A percentile compares a stretch with the other conserved stretches of the same genome.
phyloP scores from a whole-genome alignment of 2,888 invertebrate species.

The Panzeria rudis region DNA sequence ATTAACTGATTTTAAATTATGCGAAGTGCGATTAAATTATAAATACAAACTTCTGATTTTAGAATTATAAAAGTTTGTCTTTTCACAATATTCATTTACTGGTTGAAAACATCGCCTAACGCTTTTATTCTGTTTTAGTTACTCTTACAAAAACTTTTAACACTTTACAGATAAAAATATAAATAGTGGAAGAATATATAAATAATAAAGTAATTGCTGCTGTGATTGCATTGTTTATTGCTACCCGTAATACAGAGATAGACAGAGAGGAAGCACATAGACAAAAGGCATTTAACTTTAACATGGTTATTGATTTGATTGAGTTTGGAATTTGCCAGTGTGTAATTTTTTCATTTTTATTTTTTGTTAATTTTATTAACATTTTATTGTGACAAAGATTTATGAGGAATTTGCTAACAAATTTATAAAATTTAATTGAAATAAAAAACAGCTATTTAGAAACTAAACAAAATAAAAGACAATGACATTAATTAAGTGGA shows the following conservation, averaged over 20 bases:
- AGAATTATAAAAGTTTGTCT: too few species aligned
- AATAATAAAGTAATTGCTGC: constrained; percentile 23
- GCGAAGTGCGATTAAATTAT: too few species aligned
- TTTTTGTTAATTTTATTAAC: constrained; percentile 39
- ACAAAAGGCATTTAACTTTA: constrained; percentile 12
- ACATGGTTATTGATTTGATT: constrained; percentile 50
- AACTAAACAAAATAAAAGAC: background rate
- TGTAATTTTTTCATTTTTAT: background rate
- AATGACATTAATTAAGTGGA: constrained; percentile 46
- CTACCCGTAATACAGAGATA: background rate
- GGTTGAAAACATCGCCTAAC: background rate
- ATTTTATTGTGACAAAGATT: constrained; percentile 60
- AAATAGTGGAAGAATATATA: background rate
- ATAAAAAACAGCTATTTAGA: background rate
- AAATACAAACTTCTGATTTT: too few species aligned
- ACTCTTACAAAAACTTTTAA: background rate
- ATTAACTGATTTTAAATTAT: too few species aligned
- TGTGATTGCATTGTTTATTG: background rate
- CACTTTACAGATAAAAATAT: background rate
- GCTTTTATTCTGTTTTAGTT: background rate
- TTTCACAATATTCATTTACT: too few species aligned
- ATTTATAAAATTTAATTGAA: constrained; percentile 22
- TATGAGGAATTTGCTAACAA: constrained; percentile 40
- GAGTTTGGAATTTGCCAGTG: constrained; percentile 29
- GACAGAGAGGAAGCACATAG: background rate